phyloP scores from a whole-genome alignment of 2,888 invertebrate species.

The Synergus umbraculus region DNA sequence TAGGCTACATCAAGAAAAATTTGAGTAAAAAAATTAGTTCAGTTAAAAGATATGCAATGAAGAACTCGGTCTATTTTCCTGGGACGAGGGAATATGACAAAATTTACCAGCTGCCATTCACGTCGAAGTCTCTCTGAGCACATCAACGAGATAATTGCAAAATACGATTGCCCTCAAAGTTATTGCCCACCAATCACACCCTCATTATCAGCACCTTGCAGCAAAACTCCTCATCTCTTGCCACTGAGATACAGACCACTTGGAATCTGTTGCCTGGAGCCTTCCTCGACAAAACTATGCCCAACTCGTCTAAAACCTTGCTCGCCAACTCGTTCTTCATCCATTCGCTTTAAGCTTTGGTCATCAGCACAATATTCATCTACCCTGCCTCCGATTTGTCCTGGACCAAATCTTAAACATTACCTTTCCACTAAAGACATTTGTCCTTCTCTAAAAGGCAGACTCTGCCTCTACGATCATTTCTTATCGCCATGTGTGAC shows the following conservation, averaged over 20 bases:
- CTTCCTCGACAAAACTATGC: not conserved
- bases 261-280: conserved; percentile 30
- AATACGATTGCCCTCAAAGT: conserved; percentile 58
- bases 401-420: conserved; percentile 59
- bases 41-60: not conserved
- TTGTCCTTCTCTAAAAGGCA: conserved; percentile 55
- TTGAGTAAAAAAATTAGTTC: not conserved
- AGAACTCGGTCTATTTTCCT: not conserved
- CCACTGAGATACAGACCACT: conserved; percentile 11
- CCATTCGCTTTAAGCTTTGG: conserved; percentile 1
- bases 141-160: conserved; percentile 68
- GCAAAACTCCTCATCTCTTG: conserved; percentile 22
- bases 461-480: conserved; percentile 50
- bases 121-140: conserved; percentile 63
- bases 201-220: conserved; percentile 42
- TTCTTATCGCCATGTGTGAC: not conserved
- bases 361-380: conserved; percentile 36
- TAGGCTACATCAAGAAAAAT: not conserved
- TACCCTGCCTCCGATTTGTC: conserved; percentile 43
- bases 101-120: conserved; percentile 51
- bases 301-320: not conserved
- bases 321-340: not conserved
- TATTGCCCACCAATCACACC: conserved; percentile 26
- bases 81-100: conserved; percentile 43
- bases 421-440: conserved; percentile 56